phyloP scores from a whole-genome alignment of 2,113 vertebrate genomes.

The Stomatorhinus ivindoensis region DNA sequence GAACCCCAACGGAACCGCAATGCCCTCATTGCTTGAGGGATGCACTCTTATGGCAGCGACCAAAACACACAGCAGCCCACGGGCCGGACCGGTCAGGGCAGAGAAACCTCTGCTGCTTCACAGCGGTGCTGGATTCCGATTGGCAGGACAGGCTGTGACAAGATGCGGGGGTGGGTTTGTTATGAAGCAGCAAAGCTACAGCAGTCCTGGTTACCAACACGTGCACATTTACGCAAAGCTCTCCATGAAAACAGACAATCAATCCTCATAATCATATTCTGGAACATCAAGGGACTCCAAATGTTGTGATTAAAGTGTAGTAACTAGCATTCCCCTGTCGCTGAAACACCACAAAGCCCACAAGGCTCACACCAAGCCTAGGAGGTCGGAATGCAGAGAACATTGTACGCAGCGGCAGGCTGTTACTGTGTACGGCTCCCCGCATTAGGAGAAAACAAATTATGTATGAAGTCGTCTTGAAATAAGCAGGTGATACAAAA shows the following conservation, averaged over 20 bases:
- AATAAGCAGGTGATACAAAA: not conserved
- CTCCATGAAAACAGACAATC: not conserved
- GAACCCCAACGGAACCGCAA: not conserved
- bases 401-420: not conserved
- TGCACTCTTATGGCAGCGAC: not conserved
- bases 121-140: not conserved
- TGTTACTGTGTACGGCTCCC: not conserved
- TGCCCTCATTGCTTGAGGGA: not conserved
- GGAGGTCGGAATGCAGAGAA: not conserved
- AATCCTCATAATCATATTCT: not conserved
- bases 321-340: too few relatives aligned
- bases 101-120: not conserved
- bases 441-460: not conserved
- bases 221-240: not conserved
- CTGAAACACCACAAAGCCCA: not conserved
- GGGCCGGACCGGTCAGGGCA: not conserved
- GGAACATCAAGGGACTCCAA: not conserved
- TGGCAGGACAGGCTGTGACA: not conserved
- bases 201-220: not conserved
- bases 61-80: not conserved
- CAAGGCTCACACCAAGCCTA: too few relatives aligned
- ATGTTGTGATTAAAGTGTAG: not conserved
- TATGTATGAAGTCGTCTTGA: not conserved
- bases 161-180: not conserved
- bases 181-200: not conserved